Base-by-base conservation (phyloP, 2,113 vertebrate genomes). In the Anhinga rufa region DNA sequence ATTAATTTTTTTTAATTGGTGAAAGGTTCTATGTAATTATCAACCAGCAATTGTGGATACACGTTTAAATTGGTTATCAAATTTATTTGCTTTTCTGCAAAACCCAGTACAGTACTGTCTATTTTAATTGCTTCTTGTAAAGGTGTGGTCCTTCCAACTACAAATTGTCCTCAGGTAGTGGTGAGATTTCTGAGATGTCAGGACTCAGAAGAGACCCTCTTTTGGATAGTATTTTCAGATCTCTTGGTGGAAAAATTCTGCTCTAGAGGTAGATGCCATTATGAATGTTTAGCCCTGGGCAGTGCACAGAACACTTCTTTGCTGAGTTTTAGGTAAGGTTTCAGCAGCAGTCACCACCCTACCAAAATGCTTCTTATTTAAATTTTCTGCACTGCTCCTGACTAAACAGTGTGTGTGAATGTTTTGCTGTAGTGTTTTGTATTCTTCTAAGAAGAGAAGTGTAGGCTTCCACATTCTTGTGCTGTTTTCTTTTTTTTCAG, bases 21-120 rank as follows among this genome's bases (percentile, higher is more conserved):
- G 86, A 75, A 95, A 74, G 21, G 48, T 34, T 93, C 80, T 70
- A 61, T 85, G 75, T 81, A 96, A 96, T 92, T 94, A 97, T 85
- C 94, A 94, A 91, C 90, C 58, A 77, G 18, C 54, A 92, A 29
- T 82, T 92, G 70, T 85, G 74, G 70, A 85, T 62, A 55, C 32
- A 10, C 54, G 74, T 92, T 92, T 86, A 81, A 95, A 87, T 80
- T 82, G 66, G 26, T 92, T 65, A 72, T 89, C 70, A 79, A 66
- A 78, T 78, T 58, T 74, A 17, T 57, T 92, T 87, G 83, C 22
- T 89, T 74, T 95, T 89, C 21, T 83, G 66, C 70, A 79, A 90
- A 89, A 36, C 12, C 60, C 48, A 42, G 42, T 10, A 36, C 25
- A 38, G 46, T 69, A 36, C 36, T 40, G 17, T 52, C 49, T 85